Evolutionary conservation across 1,140 invertebrate species (phyloP).

Genomic region (Drosophila bocki): DNA sequence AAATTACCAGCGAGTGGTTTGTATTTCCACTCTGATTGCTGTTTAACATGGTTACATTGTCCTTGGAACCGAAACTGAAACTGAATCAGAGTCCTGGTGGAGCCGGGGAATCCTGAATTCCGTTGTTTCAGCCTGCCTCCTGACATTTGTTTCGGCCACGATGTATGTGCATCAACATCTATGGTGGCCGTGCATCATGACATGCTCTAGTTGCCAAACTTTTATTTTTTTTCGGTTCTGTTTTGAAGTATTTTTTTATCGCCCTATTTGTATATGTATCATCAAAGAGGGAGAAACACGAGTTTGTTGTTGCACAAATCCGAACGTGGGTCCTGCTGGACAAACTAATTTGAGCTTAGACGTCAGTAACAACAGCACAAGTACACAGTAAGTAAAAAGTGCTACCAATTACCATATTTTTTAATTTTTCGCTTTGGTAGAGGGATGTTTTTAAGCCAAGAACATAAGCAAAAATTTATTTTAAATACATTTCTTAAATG

Average conservation of each 20-base stretch:
- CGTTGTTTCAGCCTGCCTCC: slow-evolving; percentile 49
- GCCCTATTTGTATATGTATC: slow-evolving; percentile 72
- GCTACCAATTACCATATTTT: not conserved
- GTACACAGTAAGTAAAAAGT: not conserved
- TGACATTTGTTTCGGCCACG: slow-evolving; percentile 49
- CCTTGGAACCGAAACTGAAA: slow-evolving; percentile 67
- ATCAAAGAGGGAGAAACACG: slow-evolving; percentile 44
- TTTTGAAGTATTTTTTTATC: slow-evolving; percentile 60
- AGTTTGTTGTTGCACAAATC: slow-evolving; percentile 66
- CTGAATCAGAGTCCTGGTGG: slow-evolving; percentile 64
- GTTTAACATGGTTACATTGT: slow-evolving; percentile 84
- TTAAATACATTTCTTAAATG: not conserved
- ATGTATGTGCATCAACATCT: slow-evolving; percentile 60
- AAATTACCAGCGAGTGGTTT: slow-evolving; percentile 83
- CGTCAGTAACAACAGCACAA: slow-evolving; percentile 2
- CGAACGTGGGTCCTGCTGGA: slow-evolving; percentile 56
- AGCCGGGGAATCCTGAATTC: slow-evolving; percentile 41
- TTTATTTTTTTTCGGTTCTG: slow-evolving; percentile 39
- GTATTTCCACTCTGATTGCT: slow-evolving; percentile 83
- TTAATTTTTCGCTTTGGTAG: not conserved
- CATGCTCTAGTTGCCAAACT: slow-evolving; percentile 78
- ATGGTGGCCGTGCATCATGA: slow-evolving; percentile 72
- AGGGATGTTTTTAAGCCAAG: too few species aligned
- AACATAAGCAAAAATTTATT: not conserved
- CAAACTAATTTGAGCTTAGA: slow-evolving; percentile 76